These are phyloP conservation scores for Archilochus colubris DNA, from an alignment of 2,113 vertebrate species.

Conservation along the genomic window DNA sequence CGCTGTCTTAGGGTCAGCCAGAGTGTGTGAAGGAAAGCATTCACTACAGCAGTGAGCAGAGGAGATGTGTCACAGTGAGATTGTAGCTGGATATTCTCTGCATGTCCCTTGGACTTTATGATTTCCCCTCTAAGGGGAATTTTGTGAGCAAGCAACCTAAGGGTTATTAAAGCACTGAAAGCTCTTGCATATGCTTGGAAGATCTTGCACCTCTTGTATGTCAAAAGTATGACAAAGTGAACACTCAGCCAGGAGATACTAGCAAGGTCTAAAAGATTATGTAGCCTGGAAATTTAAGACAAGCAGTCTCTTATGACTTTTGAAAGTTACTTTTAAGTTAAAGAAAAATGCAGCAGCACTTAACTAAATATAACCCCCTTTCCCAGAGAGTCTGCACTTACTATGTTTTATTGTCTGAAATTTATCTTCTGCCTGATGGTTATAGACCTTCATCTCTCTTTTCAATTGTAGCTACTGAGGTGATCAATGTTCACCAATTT, in stretches of 20 bases:
- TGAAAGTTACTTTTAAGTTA: neutral
- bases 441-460: neutral
- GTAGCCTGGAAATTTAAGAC: neutral
- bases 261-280: neutral
- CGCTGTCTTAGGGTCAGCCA: neutral
- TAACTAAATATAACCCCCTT: neutral
- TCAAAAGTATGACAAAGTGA: neutral
- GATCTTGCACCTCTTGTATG: neutral
- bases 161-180: neutral
- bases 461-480: neutral
- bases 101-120: neutral
- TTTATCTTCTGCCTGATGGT: neutral
- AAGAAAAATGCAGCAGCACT: neutral
- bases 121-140: neutral
- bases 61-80: neutral
- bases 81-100: too few relatives aligned
- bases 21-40: neutral
- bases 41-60: neutral
- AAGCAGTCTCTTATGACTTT: neutral
- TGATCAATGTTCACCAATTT: neutral
- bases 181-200: neutral
- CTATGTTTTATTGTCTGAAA: neutral
- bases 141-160: neutral
- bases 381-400: neutral
- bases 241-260: neutral